phyloP scores from a whole-genome alignment of 2,888 invertebrate genomes.

The Macrosoma leucophasiata region DNA sequence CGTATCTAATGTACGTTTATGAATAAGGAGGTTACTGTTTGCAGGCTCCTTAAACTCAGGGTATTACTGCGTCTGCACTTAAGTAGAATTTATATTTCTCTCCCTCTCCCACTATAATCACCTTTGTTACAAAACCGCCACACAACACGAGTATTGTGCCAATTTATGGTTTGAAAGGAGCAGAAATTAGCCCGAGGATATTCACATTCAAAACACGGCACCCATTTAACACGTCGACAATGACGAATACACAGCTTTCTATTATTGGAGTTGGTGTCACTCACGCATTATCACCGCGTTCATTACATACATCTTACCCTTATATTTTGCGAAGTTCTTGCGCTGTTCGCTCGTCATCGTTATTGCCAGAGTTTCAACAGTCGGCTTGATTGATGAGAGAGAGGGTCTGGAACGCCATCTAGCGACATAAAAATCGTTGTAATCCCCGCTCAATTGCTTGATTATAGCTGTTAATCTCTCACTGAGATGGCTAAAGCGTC shows the following conservation, averaged over 20 bases:
- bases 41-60: too few relatives aligned
- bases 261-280: constrained; percentile 19
- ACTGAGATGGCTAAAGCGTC: constrained; percentile 47
- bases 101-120: constrained; percentile 7
- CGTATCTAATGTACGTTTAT: too few relatives aligned
- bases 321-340: constrained; percentile 34
- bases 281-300: constrained; percentile 43
- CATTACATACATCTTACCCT: constrained; percentile 35
- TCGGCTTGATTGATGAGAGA: constrained; percentile 46
- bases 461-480: constrained; percentile 69
- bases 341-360: constrained; percentile 46
- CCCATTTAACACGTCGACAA: constrained; percentile 25
- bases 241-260: constrained; percentile 25
- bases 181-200: constrained; percentile 2
- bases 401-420: constrained; percentile 25
- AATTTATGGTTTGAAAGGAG: too few relatives aligned
- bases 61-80: too few relatives aligned
- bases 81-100: too few relatives aligned
- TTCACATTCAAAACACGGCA: constrained; percentile 13
- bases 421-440: constrained; percentile 62
- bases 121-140: constrained; percentile 8
- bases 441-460: constrained; percentile 68
- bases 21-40: too few relatives aligned
- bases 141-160: too few relatives aligned
- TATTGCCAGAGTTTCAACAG: constrained; percentile 45